A percentile compares a stretch with the other conserved stretches of the same genome.
Evolutionary conservation across 2,113 vertebrate genomes (phyloP).

Genomic region (Anas platyrhynchos): DNA sequence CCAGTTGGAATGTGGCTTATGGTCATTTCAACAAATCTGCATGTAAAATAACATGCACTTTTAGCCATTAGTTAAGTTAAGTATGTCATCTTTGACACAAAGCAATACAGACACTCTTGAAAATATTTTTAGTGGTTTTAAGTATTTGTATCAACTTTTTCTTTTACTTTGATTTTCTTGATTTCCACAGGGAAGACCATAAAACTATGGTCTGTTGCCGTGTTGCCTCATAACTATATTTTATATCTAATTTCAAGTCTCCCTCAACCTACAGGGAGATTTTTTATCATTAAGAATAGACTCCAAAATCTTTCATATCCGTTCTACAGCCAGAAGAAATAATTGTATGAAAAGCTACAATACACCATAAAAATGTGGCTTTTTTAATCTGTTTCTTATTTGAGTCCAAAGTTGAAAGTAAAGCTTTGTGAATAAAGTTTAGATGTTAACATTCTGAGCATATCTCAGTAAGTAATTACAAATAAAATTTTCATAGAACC

Average conservation of each 20-base stretch:
- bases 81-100: neutral
- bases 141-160: neutral
- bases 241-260: neutral
- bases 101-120: neutral
- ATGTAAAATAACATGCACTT: neutral
- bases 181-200: neutral
- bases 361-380: neutral
- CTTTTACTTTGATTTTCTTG: neutral
- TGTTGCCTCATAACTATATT: neutral
- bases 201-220: neutral
- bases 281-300: neutral
- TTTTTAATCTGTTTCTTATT: neutral
- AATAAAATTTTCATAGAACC: neutral
- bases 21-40: neutral
- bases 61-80: neutral
- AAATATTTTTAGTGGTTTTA: neutral
- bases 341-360: neutral
- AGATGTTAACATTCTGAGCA: neutral
- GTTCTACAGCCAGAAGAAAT: neutral
- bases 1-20: neutral
- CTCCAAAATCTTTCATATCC: neutral
- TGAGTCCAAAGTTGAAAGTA: neutral
- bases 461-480: neutral
- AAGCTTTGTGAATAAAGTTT: neutral
- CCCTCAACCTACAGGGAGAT: neutral